A percentile compares a stretch with the other conserved stretches of the same genome.
These are phyloP conservation scores for Malthinus seriepunctatus DNA, from an alignment of 2,888 invertebrate species.

Conservation along the genomic window DNA sequence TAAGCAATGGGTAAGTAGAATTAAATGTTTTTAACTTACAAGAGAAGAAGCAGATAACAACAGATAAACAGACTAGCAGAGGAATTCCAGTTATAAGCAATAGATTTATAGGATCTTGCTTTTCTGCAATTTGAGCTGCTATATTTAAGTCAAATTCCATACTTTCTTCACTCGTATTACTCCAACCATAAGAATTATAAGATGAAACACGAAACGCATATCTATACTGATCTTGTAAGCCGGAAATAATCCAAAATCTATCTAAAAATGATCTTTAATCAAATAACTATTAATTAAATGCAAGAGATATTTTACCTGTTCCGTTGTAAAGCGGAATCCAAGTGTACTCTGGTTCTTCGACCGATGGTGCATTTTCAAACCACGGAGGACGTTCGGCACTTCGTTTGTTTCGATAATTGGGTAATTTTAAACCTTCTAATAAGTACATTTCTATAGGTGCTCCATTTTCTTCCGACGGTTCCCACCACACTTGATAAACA, in stretches of 20 bases:
- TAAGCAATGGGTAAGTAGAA: neutral
- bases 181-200: conserved; percentile 80
- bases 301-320: conserved; percentile 58
- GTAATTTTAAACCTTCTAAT: conserved; percentile 67
- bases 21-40: conserved; percentile 48
- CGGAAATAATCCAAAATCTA: conserved; percentile 78
- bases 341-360: conserved; percentile 62
- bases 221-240: conserved; percentile 63
- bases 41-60: conserved; percentile 56
- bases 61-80: conserved; percentile 54
- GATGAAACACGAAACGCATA: conserved; percentile 80
- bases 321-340: conserved; percentile 77
- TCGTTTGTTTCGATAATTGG: conserved; percentile 46
- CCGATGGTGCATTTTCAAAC: conserved; percentile 54
- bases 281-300: neutral
- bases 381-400: conserved; percentile 48
- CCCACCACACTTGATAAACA: conserved; percentile 81
- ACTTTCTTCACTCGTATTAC: conserved; percentile 73
- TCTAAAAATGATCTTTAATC: conserved; percentile 54
- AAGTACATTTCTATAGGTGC: conserved; percentile 74
- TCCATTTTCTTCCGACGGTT: conserved; percentile 76
- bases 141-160: conserved; percentile 60
- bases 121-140: conserved; percentile 56
- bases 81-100: conserved; percentile 68
- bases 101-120: conserved; percentile 56